Percentiles rank a stretch among this genome's conserved stretches.
These are phyloP conservation scores for Mesorhabditis belari DNA, from an alignment of 2,888 invertebrate genomes.

Conservation along the genomic window DNA sequence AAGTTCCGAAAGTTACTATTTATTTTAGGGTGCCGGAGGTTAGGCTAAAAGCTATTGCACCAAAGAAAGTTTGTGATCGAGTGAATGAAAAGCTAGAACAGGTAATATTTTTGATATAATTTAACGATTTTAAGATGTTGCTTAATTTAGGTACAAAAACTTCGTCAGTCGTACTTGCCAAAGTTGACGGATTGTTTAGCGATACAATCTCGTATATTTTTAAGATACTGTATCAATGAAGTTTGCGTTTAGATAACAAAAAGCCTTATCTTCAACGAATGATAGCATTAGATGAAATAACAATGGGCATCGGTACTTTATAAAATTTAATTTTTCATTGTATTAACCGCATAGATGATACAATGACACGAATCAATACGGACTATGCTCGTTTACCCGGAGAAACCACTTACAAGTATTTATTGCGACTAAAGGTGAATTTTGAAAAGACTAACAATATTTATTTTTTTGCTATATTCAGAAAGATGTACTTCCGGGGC, in stretches of 20 bases:
- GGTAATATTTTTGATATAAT: not conserved
- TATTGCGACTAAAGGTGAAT: constrained; percentile 18
- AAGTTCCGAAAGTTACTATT: not conserved
- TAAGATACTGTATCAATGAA: not conserved
- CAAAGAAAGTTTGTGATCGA: constrained; percentile 8
- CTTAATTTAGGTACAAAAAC: constrained; percentile 22
- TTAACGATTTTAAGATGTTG: not conserved
- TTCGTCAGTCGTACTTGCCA: constrained; percentile 32
- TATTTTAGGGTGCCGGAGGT: constrained; percentile 8
- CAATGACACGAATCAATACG: constrained; percentile 1
- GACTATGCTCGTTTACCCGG: constrained; percentile 20
- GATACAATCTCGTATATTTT: constrained; percentile 38
- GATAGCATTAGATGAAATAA: constrained; percentile 48
- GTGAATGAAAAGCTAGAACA: constrained; percentile 10
- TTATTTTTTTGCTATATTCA: too few relatives aligned
- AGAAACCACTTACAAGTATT: constrained; percentile 37
- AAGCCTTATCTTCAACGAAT: constrained; percentile 44
- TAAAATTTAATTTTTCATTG: not conserved
- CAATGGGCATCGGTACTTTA: constrained; percentile 33
- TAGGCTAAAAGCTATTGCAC: constrained; percentile 7
- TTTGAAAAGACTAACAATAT: too few relatives aligned
- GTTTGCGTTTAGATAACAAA: constrained; percentile 31
- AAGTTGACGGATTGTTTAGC: constrained; percentile 45
- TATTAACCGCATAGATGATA: constrained; percentile 1
- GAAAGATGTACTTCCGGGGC: constrained; percentile 15